phyloP scores from a whole-genome alignment of 2,113 vertebrate species.

The Neoarius graeffei region DNA sequence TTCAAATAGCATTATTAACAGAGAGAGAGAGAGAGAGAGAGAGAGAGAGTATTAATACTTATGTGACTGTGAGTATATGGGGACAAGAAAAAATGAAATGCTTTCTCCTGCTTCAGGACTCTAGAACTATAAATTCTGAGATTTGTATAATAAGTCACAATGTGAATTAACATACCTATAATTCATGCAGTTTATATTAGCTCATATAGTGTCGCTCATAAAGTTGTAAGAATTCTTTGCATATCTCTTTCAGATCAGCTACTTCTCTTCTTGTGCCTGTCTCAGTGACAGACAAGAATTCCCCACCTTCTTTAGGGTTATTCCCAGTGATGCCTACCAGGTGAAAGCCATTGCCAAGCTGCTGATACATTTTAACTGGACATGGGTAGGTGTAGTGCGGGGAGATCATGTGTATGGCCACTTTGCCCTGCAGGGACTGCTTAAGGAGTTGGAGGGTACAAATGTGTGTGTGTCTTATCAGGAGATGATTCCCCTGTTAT shows the following conservation, averaged over 20 bases:
- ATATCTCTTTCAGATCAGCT: constrained; percentile 68
- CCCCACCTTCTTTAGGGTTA: constrained; percentile 74
- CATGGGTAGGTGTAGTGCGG: constrained; percentile 70
- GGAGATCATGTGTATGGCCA: constrained; percentile 74
- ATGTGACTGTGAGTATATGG: not conserved
- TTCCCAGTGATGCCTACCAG: constrained; percentile 61
- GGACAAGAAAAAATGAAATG: not conserved
- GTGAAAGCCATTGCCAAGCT: constrained; percentile 75
- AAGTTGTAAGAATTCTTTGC: not conserved
- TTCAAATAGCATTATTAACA: no score
- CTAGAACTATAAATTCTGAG: not conserved
- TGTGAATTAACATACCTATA: not conserved
- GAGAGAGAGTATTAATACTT: not conserved
- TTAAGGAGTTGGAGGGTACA: constrained; percentile 65
- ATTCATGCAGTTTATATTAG: not conserved
- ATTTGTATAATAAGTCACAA: not conserved
- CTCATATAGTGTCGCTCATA: no score
- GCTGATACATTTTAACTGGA: constrained; percentile 72
- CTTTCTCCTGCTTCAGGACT: not conserved
- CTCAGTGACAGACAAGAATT: constrained; percentile 68
- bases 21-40: not conserved
- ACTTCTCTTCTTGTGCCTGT: constrained; percentile 73
- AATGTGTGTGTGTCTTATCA: constrained; percentile 71
- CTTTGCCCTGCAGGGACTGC: constrained; percentile 69
- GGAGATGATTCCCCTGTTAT: constrained; percentile 73